These are phyloP conservation scores for Drosophila takahashii DNA, from an alignment of 1,140 invertebrate species.

Conservation along the genomic window DNA sequence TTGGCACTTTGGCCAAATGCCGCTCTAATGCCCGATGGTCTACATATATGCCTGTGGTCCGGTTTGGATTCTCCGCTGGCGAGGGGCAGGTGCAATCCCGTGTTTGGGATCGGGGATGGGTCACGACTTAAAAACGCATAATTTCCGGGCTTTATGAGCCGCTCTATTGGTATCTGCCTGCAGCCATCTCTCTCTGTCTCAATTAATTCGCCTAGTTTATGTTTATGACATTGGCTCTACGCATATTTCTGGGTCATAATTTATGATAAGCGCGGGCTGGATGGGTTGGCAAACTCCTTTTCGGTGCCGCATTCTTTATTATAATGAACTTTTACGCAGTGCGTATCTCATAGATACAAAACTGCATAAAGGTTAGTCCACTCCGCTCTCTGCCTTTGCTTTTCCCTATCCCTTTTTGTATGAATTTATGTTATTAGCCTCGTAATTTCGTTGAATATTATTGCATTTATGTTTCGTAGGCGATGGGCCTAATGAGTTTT, in stretches of 20 bases:
- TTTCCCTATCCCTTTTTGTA: neutral
- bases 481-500: conserved; percentile 79
- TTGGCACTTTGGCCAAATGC: conserved; percentile 64
- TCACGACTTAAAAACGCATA: conserved; percentile 73
- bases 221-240: conserved; percentile 65
- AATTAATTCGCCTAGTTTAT: conserved; percentile 83
- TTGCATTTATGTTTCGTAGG: conserved; percentile 77
- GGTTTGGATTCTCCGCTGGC: conserved; percentile 10
- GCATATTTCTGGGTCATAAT: conserved; percentile 72
- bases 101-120: conserved; percentile 26
- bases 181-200: conserved; percentile 46
- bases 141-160: conserved; percentile 75
- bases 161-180: conserved; percentile 16
- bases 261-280: conserved; percentile 59
- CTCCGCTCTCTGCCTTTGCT: neutral
- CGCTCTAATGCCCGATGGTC: conserved; percentile 50
- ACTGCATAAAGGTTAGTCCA: conserved; percentile 40
- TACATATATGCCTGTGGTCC: conserved; percentile 5
- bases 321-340: conserved; percentile 78
- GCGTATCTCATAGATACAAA: conserved; percentile 76
- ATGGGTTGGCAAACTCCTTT: conserved; percentile 36
- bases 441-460: conserved; percentile 77
- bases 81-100: conserved; percentile 60
- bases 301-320: conserved; percentile 47
- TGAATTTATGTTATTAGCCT: conserved; percentile 79